Conservation (phyloP, 2,113 vertebrate species). For the Salminus brasiliensis region DNA sequence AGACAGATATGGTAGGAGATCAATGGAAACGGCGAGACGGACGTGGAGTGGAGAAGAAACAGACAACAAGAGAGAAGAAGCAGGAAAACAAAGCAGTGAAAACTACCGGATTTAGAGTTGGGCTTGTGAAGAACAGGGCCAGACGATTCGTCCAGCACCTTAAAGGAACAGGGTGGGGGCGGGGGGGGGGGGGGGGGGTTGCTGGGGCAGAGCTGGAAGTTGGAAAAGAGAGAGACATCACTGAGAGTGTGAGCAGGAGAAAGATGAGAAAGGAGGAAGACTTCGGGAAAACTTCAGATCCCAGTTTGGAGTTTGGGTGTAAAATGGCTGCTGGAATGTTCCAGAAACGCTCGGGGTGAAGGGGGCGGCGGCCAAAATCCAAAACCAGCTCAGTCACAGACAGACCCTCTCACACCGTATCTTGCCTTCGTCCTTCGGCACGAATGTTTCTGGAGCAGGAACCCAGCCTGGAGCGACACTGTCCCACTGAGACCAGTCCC, state of each 20-base stretch:
- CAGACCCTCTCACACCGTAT: not conserved
- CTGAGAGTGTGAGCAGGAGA: not conserved
- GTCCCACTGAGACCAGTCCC: slow-evolving; percentile 3
- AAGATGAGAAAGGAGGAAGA: not conserved
- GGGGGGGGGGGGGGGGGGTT: not conserved
- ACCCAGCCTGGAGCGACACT: not conserved
- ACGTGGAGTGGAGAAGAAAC: not conserved
- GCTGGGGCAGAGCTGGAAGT: not conserved
- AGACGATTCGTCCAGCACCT: not conserved
- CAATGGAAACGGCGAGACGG: slow-evolving; percentile 18
- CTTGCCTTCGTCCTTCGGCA: not conserved
- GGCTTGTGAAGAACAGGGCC: not conserved
- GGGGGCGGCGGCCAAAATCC: slow-evolving; percentile 13
- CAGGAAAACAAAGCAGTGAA: not conserved
- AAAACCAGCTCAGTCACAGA: slow-evolving; percentile 26
- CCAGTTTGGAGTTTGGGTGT: slow-evolving; percentile 10
- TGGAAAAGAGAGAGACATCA: too few species aligned
- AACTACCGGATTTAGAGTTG: not conserved
- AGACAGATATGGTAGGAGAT: slow-evolving; percentile 10
- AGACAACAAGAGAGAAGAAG: slow-evolving; percentile 3
- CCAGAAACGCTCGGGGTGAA: slow-evolving; percentile 17
- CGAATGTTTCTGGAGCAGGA: not conserved
- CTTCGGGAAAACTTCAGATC: not conserved
- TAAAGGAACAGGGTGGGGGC: not conserved
- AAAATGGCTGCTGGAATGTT: slow-evolving; percentile 25